A percentile compares a stretch with the other conserved stretches of the same genome.
Conservation (phyloP, 2,113 vertebrate species). For the Prunella himalayana region DNA sequence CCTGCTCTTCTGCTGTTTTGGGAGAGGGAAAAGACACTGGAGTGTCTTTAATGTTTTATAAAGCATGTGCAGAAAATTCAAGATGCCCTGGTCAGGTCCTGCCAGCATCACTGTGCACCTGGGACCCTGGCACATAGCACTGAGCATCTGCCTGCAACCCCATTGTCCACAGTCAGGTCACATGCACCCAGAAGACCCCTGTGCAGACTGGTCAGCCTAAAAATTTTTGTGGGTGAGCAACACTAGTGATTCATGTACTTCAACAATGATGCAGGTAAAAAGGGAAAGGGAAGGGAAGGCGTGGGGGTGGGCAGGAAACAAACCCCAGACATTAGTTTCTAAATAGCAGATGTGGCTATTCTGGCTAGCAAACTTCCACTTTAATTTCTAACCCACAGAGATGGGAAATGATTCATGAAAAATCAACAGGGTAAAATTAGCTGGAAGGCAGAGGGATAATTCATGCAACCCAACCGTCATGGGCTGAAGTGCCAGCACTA, state of each 20-base stretch:
- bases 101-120: neutral
- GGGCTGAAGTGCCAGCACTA: slow-evolving; percentile 29
- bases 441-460: slow-evolving; percentile 52
- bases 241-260: neutral
- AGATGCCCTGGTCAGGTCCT: neutral
- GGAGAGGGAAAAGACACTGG: neutral
- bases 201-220: neutral
- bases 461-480: slow-evolving; percentile 24
- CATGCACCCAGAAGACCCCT: neutral
- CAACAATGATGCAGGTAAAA: neutral
- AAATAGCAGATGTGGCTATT: slow-evolving; percentile 57
- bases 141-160: neutral
- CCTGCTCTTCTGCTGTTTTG: neutral
- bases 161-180: neutral
- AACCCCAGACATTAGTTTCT: slow-evolving; percentile 32
- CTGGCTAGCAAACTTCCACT: slow-evolving; percentile 49
- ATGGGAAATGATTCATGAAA: slow-evolving; percentile 71
- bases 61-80: neutral
- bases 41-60: neutral
- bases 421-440: slow-evolving; percentile 67
- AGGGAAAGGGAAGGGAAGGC: slow-evolving; percentile 5
- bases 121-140: neutral
- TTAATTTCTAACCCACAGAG: slow-evolving; percentile 60
- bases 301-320: slow-evolving; percentile 35
- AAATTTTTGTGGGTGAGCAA: neutral